Conservation (phyloP, 2,797 vertebrate species). For the Pelochelys cantorii region DNA sequence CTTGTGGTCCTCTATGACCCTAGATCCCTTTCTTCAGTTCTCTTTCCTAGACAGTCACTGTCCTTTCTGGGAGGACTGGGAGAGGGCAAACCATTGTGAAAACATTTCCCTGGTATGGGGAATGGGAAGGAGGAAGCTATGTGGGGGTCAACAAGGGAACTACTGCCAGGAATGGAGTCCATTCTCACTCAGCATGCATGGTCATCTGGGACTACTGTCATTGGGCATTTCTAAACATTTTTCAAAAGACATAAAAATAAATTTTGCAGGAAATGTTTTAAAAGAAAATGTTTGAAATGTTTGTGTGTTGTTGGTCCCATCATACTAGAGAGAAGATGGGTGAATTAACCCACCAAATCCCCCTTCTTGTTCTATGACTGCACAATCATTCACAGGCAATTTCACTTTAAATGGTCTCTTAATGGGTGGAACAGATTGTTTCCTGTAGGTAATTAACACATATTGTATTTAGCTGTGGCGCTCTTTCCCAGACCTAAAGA, state of each 20-base stretch:
- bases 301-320: background rate
- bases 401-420: background rate
- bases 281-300: background rate
- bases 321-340: background rate
- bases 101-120: background rate
- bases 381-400: background rate
- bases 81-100: background rate
- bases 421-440: no score
- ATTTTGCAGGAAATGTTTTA: background rate
- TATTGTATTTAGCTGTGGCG: background rate
- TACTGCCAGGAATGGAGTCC: background rate
- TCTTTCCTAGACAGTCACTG: no score
- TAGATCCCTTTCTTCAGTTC: no score
- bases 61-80: background rate
- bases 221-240: background rate
- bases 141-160: fast-evolving
- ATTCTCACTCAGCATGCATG: background rate
- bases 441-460: no score
- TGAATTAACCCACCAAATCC: background rate
- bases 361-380: background rate
- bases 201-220: background rate
- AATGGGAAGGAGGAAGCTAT: background rate
- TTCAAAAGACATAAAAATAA: background rate
- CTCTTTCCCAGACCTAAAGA: background rate
- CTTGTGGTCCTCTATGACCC: no score